Evolutionary conservation across 1,140 invertebrate species (phyloP).

Genomic region (Bombyx mandarina): DNA sequence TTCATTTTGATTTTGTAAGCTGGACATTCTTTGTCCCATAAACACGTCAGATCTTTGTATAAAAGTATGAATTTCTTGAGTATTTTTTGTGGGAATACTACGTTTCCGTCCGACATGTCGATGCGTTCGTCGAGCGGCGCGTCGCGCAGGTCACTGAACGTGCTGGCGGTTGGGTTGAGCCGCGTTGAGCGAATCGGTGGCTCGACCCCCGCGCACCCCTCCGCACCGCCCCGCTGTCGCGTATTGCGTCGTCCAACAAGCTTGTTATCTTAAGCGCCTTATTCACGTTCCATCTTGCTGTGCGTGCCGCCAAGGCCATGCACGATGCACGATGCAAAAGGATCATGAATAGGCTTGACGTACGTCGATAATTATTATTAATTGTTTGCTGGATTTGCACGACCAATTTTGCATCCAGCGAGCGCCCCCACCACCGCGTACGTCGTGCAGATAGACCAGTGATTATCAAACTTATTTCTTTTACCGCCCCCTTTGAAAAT

Average conservation of each 20-base stretch:
- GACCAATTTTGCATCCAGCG: no score
- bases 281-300: no score
- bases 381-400: no score
- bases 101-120: conserved; percentile 35
- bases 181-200: conserved; percentile 3
- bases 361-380: no score
- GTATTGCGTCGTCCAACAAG: neutral
- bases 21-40: conserved; percentile 39
- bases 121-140: conserved; percentile 43
- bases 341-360: no score
- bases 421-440: no score
- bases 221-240: conserved; percentile 4
- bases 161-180: conserved; percentile 16
- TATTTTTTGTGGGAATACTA: conserved; percentile 45
- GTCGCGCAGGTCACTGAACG: conserved; percentile 52
- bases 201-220: conserved; percentile 10
- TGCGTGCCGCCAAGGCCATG: no score
- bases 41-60: conserved; percentile 42
- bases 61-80: conserved; percentile 39
- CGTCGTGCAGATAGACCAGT: no score
- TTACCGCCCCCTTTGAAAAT: no score
- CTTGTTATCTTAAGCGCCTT: neutral
- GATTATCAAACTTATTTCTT: no score
- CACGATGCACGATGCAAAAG: no score
- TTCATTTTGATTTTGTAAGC: conserved; percentile 44